phyloP scores from a whole-genome alignment of 2,113 vertebrate genomes.

The Gavia stellata region DNA sequence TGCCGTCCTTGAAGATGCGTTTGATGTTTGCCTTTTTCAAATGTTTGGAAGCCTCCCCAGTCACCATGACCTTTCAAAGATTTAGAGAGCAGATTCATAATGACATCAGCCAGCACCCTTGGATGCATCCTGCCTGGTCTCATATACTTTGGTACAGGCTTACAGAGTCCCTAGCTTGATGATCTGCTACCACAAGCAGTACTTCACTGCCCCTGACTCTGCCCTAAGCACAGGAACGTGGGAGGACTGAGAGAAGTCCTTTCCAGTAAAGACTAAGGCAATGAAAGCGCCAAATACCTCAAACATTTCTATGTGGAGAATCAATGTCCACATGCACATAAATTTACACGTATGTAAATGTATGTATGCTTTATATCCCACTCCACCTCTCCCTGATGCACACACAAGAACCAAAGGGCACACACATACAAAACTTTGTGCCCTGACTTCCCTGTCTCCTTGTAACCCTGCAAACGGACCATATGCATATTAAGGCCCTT shows the following conservation, averaged over 20 bases:
- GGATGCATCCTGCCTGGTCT: background rate
- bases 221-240: background rate
- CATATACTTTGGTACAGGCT: background rate
- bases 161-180: background rate
- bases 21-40: background rate
- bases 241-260: background rate
- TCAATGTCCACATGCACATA: too few relatives aligned
- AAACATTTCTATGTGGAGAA: background rate
- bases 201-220: background rate
- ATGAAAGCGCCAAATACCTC: background rate
- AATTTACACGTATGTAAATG: fast-evolving
- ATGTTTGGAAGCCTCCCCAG: background rate
- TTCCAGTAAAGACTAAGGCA: background rate
- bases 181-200: background rate
- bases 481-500: fast-evolving
- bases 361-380: background rate
- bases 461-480: background rate
- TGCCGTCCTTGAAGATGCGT: background rate
- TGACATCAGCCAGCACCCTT: background rate
- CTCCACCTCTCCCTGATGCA: background rate
- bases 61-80: background rate
- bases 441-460: background rate
- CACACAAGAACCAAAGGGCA: background rate
- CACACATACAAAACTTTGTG: background rate
- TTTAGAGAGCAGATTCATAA: background rate